Evolutionary conservation across 1,140 invertebrate genomes (phyloP), one percentile per base, ranked within the genome.

Genomic region (Drosophila dunni): DNA sequence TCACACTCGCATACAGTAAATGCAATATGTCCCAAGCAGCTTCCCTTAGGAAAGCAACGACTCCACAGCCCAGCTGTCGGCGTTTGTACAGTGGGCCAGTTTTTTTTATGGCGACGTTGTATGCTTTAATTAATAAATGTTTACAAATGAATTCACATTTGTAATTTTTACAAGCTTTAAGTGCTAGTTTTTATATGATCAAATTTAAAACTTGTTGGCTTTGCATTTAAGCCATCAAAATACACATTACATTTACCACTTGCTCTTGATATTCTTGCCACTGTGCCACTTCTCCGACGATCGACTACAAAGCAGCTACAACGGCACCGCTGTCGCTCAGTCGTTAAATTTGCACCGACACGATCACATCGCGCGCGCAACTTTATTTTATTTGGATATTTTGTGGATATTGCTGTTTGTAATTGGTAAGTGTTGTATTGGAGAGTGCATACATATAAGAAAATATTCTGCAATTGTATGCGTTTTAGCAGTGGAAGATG

Each of bases 331-430:
- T 42, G 61, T 36, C 44, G 48, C 33, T 54, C 80, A 83, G 74
- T 83, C 64, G 68, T 63, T 56, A 60, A 54, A 50, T 60, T 68
- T 72, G 33, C 63, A 45, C 48, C 60, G 72, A 58, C 54, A 65
- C 76, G 80, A 83, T 83, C 80, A 29, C 53, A 63, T 20, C 61
- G 53, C 29, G 48, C 68, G 61, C 75, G 61, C 54, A 54, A 57
- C 57, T 29, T 29, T 29, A 29, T 29, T 29, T 29, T 29, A 34
- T n/a, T 15, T 8, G 46, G 24, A 29, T 29, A 29, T 29, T 29
- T 29, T 46, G 10, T 46, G 29, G 11, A 20, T 29, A 29, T 29
- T 29, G 1, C 24, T 29, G 24, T 29, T 29, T 29, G 24, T 29
- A 29, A 5, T 29, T 29, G 24, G 24, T 29, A 29, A 29, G 24